Evolutionary conservation across 2,113 vertebrate genomes (phyloP).

Genomic region (Vimba vimba): DNA sequence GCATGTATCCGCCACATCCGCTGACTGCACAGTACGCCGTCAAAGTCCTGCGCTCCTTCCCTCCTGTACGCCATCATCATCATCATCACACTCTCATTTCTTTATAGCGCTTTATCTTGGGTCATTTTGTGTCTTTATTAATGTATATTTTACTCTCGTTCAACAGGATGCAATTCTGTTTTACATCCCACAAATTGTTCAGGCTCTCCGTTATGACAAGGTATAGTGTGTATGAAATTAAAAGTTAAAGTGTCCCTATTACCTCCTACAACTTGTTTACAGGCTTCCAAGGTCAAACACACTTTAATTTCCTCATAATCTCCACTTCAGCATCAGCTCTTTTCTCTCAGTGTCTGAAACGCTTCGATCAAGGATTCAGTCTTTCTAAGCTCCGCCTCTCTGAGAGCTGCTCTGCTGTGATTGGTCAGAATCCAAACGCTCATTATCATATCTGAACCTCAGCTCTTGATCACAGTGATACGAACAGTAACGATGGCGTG

Average conservation of each 20-base stretch:
- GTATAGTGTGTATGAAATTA: not conserved
- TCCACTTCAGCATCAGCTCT: not conserved
- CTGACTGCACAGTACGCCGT: constrained; percentile 96
- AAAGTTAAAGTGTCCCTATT: no score
- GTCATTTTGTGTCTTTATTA: not conserved
- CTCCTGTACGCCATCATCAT: constrained; percentile 79
- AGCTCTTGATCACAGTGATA: no score
- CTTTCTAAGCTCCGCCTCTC: no score
- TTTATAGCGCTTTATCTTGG: not conserved
- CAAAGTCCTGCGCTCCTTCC: constrained; percentile 95
- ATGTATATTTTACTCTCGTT: constrained; percentile 15
- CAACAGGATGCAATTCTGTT: constrained; percentile 94
- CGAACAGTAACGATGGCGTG: no score
- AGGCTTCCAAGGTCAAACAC: no score
- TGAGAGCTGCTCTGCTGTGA: no score
- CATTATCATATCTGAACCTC: no score
- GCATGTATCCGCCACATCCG: constrained; percentile 95
- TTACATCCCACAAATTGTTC: constrained; percentile 98
- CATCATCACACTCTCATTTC: not conserved
- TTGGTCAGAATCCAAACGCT: no score
- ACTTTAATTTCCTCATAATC: no score
- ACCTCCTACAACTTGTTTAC: no score
- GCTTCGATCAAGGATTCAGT: no score
- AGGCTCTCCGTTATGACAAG: constrained; percentile 96
- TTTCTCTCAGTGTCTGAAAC: no score